These are phyloP conservation scores for Eumerus sabulonum DNA, from an alignment of 2,888 invertebrate genomes.

Conservation along the genomic window DNA sequence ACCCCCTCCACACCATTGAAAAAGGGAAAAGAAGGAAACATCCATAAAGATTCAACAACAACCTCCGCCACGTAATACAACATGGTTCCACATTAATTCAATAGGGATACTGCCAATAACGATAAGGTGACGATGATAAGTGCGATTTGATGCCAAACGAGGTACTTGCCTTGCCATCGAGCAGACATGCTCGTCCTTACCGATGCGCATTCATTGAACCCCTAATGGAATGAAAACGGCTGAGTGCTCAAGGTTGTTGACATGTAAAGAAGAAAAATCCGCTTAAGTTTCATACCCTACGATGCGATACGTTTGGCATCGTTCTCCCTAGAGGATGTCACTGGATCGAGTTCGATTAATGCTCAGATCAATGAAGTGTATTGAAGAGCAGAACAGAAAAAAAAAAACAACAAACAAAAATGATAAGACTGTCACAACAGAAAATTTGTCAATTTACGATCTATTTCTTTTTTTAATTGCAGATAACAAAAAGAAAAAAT, in stretches of 20 bases:
- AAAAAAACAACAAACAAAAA: too few species aligned
- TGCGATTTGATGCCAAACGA: constrained; percentile 20
- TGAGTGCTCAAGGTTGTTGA: constrained; percentile 37
- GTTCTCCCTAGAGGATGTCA: background rate
- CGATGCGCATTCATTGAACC: constrained; percentile 39
- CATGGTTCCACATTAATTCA: constrained; percentile 31
- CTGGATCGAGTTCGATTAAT: too few species aligned
- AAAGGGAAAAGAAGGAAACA: too few species aligned
- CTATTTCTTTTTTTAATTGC: too few species aligned
- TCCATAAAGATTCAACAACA: too few species aligned
- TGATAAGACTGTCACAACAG: too few species aligned
- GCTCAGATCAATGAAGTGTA: too few species aligned
- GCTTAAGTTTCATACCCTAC: constrained; percentile 24
- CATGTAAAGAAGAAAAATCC: constrained; percentile 33
- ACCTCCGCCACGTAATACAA: background rate
- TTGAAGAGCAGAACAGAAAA: too few species aligned
- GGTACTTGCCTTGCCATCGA: constrained; percentile 9
- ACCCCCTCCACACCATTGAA: too few species aligned
- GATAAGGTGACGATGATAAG: constrained; percentile 29
- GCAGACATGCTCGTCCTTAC: constrained; percentile 11
- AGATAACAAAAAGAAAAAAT: too few species aligned
- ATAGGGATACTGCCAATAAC: constrained; percentile 24
- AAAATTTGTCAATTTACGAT: too few species aligned
- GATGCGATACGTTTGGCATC: constrained; percentile 6
- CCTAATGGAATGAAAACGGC: constrained; percentile 38